phyloP scores from a whole-genome alignment of 1,140 invertebrate genomes.

The Camponotus floridanus region DNA sequence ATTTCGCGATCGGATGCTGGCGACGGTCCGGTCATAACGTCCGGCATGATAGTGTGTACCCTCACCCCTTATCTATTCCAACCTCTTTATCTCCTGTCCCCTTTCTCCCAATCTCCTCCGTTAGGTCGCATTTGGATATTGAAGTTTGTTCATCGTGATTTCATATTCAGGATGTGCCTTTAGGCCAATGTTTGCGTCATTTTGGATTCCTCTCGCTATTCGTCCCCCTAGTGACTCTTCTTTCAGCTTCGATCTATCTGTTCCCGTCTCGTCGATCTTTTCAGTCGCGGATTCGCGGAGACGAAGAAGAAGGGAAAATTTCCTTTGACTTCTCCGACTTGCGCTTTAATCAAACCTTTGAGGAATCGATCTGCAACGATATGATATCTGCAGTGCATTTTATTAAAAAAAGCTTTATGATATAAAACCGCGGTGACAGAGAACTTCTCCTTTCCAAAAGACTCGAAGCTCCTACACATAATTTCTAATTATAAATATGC shows the following conservation, averaged over 20 bases:
- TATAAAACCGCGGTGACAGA: neutral
- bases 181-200: conserved; percentile 74
- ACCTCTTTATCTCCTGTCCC: neutral
- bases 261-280: conserved; percentile 58
- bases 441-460: neutral
- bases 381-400: neutral
- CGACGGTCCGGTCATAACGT: conserved; percentile 3
- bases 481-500: neutral
- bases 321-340: conserved; percentile 41
- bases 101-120: too few species aligned
- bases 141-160: conserved; percentile 76
- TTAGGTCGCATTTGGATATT: conserved; percentile 73
- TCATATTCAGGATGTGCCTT: conserved; percentile 71
- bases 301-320: neutral
- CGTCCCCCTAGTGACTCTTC: neutral
- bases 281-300: conserved; percentile 22
- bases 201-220: conserved; percentile 60
- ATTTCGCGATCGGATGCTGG: conserved; percentile 10
- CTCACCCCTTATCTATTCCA: conserved; percentile 23
- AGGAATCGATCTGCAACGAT: neutral
- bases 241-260: neutral
- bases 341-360: conserved; percentile 39
- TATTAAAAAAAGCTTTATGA: conserved; percentile 35
- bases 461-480: neutral
- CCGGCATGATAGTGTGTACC: neutral